phyloP scores from a whole-genome alignment of 2,888 invertebrate species.

The Dendrolimus houi region DNA sequence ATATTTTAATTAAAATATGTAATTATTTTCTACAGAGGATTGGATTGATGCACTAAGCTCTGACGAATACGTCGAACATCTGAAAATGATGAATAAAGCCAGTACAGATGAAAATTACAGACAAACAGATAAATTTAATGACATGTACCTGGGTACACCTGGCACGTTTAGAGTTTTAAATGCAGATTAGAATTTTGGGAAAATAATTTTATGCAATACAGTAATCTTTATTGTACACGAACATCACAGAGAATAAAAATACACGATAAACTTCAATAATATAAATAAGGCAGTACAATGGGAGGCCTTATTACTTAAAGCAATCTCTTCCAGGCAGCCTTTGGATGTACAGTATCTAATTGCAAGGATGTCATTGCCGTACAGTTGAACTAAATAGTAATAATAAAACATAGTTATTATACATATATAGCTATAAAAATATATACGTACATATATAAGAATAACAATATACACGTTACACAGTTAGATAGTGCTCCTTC shows the following conservation, averaged over 20 bases:
- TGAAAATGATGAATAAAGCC: constrained; percentile 23
- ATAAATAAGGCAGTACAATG: too few species aligned
- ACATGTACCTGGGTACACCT: constrained; percentile 36
- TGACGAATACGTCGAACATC: constrained; percentile 18
- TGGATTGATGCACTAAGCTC: constrained; percentile 17
- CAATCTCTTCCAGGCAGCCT: too few species aligned
- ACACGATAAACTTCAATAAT: too few species aligned
- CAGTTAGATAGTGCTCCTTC: too few species aligned
- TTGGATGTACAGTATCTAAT: background rate
- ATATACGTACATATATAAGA: background rate
- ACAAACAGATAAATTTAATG: constrained; percentile 23
- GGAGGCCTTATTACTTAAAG: too few species aligned
- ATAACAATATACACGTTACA: too few species aligned
- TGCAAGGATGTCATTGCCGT: background rate
- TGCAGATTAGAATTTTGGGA: constrained; percentile 20
- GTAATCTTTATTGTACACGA: too few species aligned
- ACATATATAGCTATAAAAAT: background rate
- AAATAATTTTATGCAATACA: too few species aligned
- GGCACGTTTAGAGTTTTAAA: constrained; percentile 36
- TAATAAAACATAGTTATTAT: too few species aligned
- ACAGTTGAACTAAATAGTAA: too few species aligned
- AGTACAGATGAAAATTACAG: constrained; percentile 33
- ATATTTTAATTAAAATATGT: too few species aligned
- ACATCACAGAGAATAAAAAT: too few species aligned
- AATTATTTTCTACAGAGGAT: constrained; percentile 21